Conservation (phyloP, 1,140 invertebrate species). For the Aphelenchoides avenae region DNA sequence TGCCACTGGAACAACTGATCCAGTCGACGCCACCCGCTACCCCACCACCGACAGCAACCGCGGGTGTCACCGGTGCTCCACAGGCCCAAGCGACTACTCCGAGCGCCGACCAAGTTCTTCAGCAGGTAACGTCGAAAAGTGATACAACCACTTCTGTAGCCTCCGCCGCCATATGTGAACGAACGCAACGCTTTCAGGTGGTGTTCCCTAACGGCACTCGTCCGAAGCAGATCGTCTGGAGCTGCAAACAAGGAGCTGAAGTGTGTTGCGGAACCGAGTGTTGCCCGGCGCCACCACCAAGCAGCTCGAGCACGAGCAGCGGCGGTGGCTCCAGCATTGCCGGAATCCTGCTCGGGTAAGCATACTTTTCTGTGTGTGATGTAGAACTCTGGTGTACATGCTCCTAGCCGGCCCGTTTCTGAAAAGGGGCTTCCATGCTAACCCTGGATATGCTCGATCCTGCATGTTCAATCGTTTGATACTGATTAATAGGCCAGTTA, state of each 20-base stretch:
- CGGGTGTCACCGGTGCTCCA: constrained; percentile 3
- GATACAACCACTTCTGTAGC: not conserved
- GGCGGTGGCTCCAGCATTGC: constrained; percentile 8
- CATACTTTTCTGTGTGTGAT: no score
- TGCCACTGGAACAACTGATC: constrained; percentile 25
- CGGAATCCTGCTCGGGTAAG: constrained; percentile 30
- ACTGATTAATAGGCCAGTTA: no score
- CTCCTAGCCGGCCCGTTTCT: no score
- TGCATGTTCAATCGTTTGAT: no score
- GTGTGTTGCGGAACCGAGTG: constrained; percentile 48
- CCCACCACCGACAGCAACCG: not conserved
- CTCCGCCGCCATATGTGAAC: not conserved
- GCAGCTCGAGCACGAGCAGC: constrained; percentile 5
- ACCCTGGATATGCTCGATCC: no score
- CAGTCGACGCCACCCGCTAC: constrained; percentile 2
- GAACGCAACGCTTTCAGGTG: constrained; percentile 24
- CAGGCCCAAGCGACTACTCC: constrained; percentile 23
- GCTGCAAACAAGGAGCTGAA: constrained; percentile 32
- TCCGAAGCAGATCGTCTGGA: constrained; percentile 43
- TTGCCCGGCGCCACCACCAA: constrained; percentile 26
- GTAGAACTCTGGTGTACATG: no score
- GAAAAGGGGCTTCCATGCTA: no score
- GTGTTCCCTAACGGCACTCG: constrained; percentile 43
- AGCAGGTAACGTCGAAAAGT: constrained; percentile 16
- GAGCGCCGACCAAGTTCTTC: constrained; percentile 11